Percentiles rank a stretch among this genome's conserved stretches.
Conservation (phyloP, 1,140 invertebrate genomes). For the Dendrolimus punctatus region DNA sequence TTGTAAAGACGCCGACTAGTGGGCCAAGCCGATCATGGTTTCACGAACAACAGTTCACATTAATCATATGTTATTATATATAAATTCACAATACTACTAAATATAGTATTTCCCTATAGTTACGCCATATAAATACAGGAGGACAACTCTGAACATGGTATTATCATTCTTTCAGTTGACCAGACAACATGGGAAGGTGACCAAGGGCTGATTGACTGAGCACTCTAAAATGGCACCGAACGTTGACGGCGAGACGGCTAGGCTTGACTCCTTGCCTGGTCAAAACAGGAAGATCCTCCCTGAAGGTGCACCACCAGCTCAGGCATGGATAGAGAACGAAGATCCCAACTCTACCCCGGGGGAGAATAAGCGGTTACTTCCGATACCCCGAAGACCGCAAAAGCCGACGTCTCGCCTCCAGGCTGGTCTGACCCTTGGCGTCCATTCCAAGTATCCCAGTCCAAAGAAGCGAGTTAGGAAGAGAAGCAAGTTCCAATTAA, state of each 20-base stretch:
- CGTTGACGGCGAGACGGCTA: constrained; percentile 33
- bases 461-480: constrained; percentile 17
- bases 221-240: constrained; percentile 41
- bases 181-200: too few relatives aligned
- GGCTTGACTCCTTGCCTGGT: constrained; percentile 21
- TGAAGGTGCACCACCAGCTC: constrained; percentile 22
- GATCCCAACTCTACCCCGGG: constrained; percentile 36
- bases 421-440: constrained; percentile 41
- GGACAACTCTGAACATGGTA: too few relatives aligned
- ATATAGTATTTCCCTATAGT: too few relatives aligned
- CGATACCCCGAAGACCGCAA: constrained; percentile 6
- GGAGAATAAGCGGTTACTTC: constrained; percentile 39
- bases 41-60: too few relatives aligned
- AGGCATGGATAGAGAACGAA: constrained; percentile 47
- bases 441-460: constrained; percentile 30
- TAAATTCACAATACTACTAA: too few relatives aligned
- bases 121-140: too few relatives aligned
- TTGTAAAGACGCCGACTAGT: too few relatives aligned
- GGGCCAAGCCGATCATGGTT: too few relatives aligned
- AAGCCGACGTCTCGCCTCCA: constrained; percentile 32
- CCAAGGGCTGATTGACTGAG: too few relatives aligned
- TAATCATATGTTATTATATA: too few relatives aligned
- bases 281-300: constrained; percentile 39
- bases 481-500: constrained; percentile 47
- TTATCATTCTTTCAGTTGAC: too few relatives aligned